phyloP scores from a whole-genome alignment of 92 coral and sea anemone genomes.

The Metridium senile region DNA sequence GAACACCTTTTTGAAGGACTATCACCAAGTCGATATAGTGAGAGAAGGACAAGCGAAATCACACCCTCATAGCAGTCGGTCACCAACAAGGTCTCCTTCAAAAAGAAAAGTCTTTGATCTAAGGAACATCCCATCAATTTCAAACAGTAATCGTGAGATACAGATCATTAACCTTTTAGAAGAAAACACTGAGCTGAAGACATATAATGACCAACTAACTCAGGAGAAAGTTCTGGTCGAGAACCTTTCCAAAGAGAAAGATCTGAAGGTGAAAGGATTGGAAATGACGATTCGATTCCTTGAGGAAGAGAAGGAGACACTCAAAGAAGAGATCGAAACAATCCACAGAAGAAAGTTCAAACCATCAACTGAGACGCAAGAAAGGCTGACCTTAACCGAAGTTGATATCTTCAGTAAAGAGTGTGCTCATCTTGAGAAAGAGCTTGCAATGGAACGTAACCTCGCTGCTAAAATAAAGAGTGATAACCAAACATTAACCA shows the following conservation, averaged over 20 bases:
- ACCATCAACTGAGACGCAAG: slow-evolving; percentile 41
- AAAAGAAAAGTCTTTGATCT: slow-evolving; percentile 63
- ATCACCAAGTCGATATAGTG: slow-evolving; percentile 26
- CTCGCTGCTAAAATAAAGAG: slow-evolving; percentile 61
- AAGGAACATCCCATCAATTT: slow-evolving; percentile 52
- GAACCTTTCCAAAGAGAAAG: slow-evolving; percentile 48
- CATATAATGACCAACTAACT: slow-evolving; percentile 48
- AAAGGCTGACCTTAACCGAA: slow-evolving; percentile 45
- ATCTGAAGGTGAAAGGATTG: slow-evolving; percentile 41
- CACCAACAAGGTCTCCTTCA: slow-evolving; percentile 49
- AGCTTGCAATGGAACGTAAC: slow-evolving; percentile 54
- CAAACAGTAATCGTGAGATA: slow-evolving; percentile 53
- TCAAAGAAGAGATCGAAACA: slow-evolving; percentile 47
- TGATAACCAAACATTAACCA: slow-evolving; percentile 56
- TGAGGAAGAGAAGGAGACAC: slow-evolving; percentile 51
- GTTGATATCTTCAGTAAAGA: slow-evolving; percentile 61
- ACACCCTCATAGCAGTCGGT: slow-evolving; percentile 26
- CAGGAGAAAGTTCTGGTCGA: slow-evolving; percentile 64
- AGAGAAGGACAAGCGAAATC: slow-evolving; percentile 33
- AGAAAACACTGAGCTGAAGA: slow-evolving; percentile 76
- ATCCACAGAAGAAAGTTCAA: slow-evolving; percentile 47
- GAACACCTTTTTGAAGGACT: slow-evolving; percentile 39
- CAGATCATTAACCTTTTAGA: slow-evolving; percentile 71
- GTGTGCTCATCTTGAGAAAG: slow-evolving; percentile 61
- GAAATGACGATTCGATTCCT: slow-evolving; percentile 46